Base-by-base conservation (phyloP, 2,113 vertebrate species). In the Bothrops jararaca region DNA sequence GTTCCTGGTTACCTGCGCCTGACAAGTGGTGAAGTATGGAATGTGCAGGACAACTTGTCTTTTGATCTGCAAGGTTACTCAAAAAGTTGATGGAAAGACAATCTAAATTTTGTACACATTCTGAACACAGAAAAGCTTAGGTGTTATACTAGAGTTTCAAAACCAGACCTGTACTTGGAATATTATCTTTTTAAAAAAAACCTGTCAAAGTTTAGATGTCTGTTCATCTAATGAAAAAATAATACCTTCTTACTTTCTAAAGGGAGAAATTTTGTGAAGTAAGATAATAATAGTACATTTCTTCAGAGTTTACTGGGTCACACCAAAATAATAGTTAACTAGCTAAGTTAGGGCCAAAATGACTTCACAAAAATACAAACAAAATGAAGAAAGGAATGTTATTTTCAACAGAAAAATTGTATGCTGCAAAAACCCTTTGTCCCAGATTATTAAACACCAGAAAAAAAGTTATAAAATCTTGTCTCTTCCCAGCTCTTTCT, bases 91-190 rank as follows among this genome's bases (percentile, higher is more conserved):
- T 20, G 39, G 34, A 80, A 80, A 39, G n/a, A 39, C n/a, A 39
- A 8, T 80, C 13, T 39, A 39, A 80, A 80, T 39, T 80, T 80
- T 80, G 69, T 80, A 80, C n/a, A 80, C 5, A 39, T 39, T 2
- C 74, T 80, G 34, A 80, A 80, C 6, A 80, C 34, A 92, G 50
- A 39, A 94, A 96, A 94, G 92, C 74, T 90, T 92, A 91, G 95
- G 39, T 26, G 90, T 54, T 86, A 90, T 15, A 60, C 58, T 6
- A 91, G 90, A 42, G 93, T 97, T 86, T 91, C 60, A 91, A 95
- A 96, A 95, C 92, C 95, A 96, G 94, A 96, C 96, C 92, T 92
- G 93, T 96, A 96, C 42, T 23, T 91, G 11, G 22, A 23, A 22
- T 69, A 56, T 48, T 48, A 86, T 50, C 4, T 60, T 86, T 50